phyloP scores from a whole-genome alignment of 2,113 vertebrate genomes.

The Girardinichthys multiradiatus region DNA sequence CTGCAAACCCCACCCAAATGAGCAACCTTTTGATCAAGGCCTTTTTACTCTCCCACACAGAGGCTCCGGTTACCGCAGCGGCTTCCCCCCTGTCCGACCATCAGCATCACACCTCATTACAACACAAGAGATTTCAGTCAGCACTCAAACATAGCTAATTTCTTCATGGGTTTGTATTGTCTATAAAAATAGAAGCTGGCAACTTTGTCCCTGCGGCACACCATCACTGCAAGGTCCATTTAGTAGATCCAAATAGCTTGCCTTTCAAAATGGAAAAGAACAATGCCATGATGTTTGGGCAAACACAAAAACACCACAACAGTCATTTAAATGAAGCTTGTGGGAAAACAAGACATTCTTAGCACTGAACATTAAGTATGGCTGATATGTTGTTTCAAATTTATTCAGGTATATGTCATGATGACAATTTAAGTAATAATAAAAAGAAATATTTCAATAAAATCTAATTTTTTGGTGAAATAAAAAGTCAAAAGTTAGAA shows the following conservation, averaged over 20 bases:
- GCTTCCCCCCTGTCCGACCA: constrained; percentile 31
- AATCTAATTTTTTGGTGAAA: too few relatives aligned
- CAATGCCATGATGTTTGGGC: neutral
- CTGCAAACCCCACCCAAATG: constrained; percentile 57
- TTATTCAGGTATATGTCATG: too few relatives aligned
- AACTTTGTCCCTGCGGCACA: constrained; percentile 13
- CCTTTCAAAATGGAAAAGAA: constrained; percentile 5
- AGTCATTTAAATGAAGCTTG: neutral
- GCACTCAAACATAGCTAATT: constrained; percentile 19
- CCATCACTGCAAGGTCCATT: constrained; percentile 12
- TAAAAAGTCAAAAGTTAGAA: too few relatives aligned
- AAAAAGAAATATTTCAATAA: too few relatives aligned
- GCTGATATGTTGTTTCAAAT: too few relatives aligned
- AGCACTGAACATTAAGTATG: neutral
- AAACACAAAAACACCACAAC: constrained; percentile 6
- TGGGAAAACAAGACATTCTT: neutral
- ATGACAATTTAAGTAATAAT: too few relatives aligned
- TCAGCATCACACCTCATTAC: constrained; percentile 46
- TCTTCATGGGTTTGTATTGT: constrained; percentile 38
- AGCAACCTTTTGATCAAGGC: constrained; percentile 57
- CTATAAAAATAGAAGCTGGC: constrained; percentile 35
- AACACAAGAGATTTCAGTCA: constrained; percentile 49
- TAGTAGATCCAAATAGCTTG: constrained; percentile 10
- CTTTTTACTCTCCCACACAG: constrained; percentile 50
- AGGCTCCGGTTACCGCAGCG: constrained; percentile 52